Evolutionary conservation across 2,888 invertebrate species (phyloP).

Genomic region (Drosophila paracracens): DNA sequence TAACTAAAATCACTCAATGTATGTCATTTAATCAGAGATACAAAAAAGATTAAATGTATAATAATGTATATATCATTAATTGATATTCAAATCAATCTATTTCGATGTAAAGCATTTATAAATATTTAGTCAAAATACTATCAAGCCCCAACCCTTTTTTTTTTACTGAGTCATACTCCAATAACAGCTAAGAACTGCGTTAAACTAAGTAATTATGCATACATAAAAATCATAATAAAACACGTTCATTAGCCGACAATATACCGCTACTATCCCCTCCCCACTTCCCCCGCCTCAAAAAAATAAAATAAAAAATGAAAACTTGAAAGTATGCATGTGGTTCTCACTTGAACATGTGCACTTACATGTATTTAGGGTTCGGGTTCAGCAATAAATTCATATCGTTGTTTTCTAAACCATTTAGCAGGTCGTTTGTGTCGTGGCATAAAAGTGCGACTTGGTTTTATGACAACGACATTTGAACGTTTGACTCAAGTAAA

Average conservation of each 20-base stretch:
- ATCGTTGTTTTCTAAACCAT: constrained; percentile 57
- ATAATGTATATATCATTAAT: background rate
- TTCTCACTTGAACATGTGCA: constrained; percentile 12
- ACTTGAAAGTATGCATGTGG: constrained; percentile 8
- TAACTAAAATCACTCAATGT: background rate
- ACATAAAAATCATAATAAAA: constrained; percentile 24
- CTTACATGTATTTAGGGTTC: constrained; percentile 31
- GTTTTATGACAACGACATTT: constrained; percentile 46
- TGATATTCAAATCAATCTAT: background rate
- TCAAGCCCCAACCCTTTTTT: too few relatives aligned
- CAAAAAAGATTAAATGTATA: background rate
- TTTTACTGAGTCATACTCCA: constrained; percentile 18
- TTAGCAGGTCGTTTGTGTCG: constrained; percentile 56
- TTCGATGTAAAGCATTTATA: too few relatives aligned
- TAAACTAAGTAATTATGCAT: constrained; percentile 39
- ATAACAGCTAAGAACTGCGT: constrained; percentile 15
- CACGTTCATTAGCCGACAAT: constrained; percentile 7
- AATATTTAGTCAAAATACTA: too few relatives aligned
- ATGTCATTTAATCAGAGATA: background rate
- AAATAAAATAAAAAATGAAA: background rate
- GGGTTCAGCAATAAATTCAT: constrained; percentile 50
- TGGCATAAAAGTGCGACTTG: constrained; percentile 44
- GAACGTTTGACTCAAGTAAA: constrained; percentile 42
- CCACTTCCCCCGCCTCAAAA: background rate
- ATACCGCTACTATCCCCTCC: background rate